phyloP scores from a whole-genome alignment of 2,888 invertebrate species.

The Buathra laborator region DNA sequence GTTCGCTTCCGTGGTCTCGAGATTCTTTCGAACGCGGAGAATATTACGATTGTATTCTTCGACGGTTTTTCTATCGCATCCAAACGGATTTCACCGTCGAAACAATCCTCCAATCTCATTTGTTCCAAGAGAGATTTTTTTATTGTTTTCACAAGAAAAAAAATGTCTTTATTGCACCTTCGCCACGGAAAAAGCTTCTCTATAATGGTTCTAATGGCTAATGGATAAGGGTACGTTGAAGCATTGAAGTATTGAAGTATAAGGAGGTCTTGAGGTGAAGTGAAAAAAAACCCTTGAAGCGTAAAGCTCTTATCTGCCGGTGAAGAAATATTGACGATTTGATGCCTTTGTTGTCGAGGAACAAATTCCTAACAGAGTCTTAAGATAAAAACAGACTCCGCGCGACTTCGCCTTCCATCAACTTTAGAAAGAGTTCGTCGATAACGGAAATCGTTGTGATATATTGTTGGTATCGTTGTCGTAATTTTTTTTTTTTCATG shows the following conservation, averaged over 20 bases:
- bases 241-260: background rate
- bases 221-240: too few relatives aligned
- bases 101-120: constrained; percentile 47
- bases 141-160: background rate
- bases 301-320: background rate
- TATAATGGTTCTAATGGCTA: background rate
- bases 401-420: background rate
- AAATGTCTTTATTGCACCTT: background rate
- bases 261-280: background rate
- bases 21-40: constrained; percentile 23
- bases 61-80: constrained; percentile 30
- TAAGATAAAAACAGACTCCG: background rate
- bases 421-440: too few relatives aligned
- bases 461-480: too few relatives aligned
- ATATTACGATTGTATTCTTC: constrained; percentile 56
- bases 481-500: too few relatives aligned
- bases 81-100: constrained; percentile 22
- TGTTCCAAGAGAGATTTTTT: constrained; percentile 21
- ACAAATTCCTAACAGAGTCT: background rate
- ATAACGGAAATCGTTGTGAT: too few relatives aligned
- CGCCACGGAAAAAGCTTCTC: background rate
- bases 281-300: background rate
- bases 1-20: constrained; percentile 9
- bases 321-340: background rate
- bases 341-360: background rate